These are phyloP conservation scores for Apodemus sylvaticus DNA, from an alignment of 2,113 vertebrate species.

Conservation along the genomic window DNA sequence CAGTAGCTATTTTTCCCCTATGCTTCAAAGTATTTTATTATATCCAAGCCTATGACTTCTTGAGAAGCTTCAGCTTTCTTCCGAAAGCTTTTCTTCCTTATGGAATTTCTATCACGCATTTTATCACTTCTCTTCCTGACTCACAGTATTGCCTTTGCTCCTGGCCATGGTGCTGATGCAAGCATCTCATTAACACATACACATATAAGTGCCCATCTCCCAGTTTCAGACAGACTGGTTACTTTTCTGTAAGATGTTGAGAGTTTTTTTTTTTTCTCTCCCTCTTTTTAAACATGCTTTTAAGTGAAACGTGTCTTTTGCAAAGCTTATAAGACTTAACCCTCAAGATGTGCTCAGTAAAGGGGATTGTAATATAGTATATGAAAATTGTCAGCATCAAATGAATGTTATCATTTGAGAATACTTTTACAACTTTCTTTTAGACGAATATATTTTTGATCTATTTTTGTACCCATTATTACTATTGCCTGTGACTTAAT, in stretches of 20 bases:
- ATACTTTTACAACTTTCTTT: slow-evolving; percentile 24
- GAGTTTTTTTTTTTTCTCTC: not conserved
- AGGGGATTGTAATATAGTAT: slow-evolving; percentile 47
- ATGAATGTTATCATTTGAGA: slow-evolving; percentile 45
- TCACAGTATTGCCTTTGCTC: slow-evolving; percentile 9
- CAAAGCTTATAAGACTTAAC: slow-evolving; percentile 42
- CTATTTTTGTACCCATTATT: slow-evolving; percentile 23
- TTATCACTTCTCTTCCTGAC: not conserved
- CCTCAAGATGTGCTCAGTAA: slow-evolving; percentile 51
- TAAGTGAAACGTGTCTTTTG: slow-evolving; percentile 47
- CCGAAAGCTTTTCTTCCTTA: slow-evolving; percentile 25
- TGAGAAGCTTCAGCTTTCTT: slow-evolving; percentile 34
- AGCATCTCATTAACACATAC: slow-evolving; percentile 22
- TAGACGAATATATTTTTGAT: slow-evolving; percentile 47
- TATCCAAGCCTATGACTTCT: slow-evolving; percentile 4
- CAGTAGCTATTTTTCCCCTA: not conserved
- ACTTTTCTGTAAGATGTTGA: not conserved
- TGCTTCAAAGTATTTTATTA: slow-evolving; percentile 48
- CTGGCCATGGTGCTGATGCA: not conserved
- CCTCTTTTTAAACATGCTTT: not conserved
- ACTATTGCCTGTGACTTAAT: not conserved
- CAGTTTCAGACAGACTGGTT: not conserved
- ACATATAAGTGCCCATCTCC: not conserved
- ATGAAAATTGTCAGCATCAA: slow-evolving; percentile 22
- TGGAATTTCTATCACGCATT: not conserved